Evolutionary conservation across 2,797 vertebrate genomes (phyloP).

Genomic region (Brachyrhaphis roseni): DNA sequence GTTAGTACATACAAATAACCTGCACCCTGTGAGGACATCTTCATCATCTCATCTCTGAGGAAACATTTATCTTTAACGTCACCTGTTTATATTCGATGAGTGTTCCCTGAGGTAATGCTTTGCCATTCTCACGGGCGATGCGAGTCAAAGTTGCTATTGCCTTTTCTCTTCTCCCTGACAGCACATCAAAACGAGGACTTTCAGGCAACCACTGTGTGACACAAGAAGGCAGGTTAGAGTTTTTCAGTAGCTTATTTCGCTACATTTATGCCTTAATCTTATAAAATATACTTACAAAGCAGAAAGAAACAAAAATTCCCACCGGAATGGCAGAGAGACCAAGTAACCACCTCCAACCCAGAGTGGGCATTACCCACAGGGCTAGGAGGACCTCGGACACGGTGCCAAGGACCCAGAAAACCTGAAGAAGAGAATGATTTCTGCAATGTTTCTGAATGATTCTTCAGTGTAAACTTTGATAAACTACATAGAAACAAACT

Average conservation of each 20-base stretch:
- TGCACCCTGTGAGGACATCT: not conserved
- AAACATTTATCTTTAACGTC: not conserved
- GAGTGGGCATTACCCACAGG: constrained; percentile 88
- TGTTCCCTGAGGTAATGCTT: constrained; percentile 84
- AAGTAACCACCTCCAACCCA: constrained; percentile 94
- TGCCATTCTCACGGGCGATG: constrained; percentile 88
- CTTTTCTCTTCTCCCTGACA: constrained; percentile 85
- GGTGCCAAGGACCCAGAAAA: constrained; percentile 89
- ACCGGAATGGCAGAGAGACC: constrained; percentile 85
- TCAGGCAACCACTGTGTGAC: constrained; percentile 89
- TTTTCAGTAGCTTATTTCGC: not conserved
- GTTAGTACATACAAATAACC: not conserved
- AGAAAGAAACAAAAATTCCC: constrained; percentile 83
- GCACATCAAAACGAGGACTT: constrained; percentile 89
- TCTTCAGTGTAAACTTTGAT: not conserved
- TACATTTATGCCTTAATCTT: not conserved
- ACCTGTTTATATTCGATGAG: constrained; percentile 84
- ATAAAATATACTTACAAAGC: constrained; percentile 82
- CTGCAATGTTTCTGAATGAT: not conserved
- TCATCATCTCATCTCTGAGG: not conserved
- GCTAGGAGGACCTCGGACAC: constrained; percentile 90
- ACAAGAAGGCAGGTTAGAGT: constrained; percentile 7
- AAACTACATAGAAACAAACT: constrained; percentile 1
- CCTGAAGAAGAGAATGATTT: constrained; percentile 69
- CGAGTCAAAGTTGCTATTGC: constrained; percentile 84